Percentiles rank a stretch among this genome's conserved stretches.
phyloP scores from a whole-genome alignment of 2,797 vertebrate genomes.

The Enteromius treurensis region DNA sequence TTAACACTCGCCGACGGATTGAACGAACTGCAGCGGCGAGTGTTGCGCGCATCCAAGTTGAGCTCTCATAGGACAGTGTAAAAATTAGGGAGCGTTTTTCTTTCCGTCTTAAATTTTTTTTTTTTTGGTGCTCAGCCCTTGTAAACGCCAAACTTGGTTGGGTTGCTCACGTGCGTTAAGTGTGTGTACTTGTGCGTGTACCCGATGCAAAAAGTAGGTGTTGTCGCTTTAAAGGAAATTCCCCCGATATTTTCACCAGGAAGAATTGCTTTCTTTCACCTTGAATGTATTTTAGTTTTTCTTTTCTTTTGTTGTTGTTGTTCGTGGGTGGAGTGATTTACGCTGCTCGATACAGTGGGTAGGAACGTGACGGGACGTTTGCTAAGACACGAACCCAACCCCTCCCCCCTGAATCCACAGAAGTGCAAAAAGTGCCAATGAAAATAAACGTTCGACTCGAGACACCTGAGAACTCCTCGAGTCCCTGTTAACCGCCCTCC shows the following conservation, averaged over 20 bases:
- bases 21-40: not conserved
- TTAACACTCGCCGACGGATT: not conserved
- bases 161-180: slow-evolving; percentile 38
- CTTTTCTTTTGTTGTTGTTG: slow-evolving; percentile 1
- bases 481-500: not conserved
- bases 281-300: slow-evolving; percentile 51
- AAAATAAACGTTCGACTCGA: slow-evolving; percentile 65
- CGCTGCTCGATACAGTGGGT: slow-evolving; percentile 49
- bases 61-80: not conserved
- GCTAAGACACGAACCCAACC: not conserved
- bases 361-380: slow-evolving; percentile 17
- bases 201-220: slow-evolving; percentile 1
- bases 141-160: slow-evolving; percentile 35
- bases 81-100: slow-evolving; percentile 8
- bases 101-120: not conserved
- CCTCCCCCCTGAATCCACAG: slow-evolving; percentile 34
- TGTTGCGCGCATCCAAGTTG: not conserved
- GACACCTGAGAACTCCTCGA: slow-evolving; percentile 56
- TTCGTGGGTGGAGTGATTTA: slow-evolving; percentile 42
- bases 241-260: slow-evolving; percentile 22
- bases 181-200: slow-evolving; percentile 21
- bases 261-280: slow-evolving; percentile 38
- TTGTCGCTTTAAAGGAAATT: slow-evolving; percentile 39
- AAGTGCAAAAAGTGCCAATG: slow-evolving; percentile 82
- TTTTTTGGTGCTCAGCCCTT: slow-evolving; percentile 36